phyloP scores from a whole-genome alignment of 2,888 invertebrate genomes.

The Molanna angustata region DNA sequence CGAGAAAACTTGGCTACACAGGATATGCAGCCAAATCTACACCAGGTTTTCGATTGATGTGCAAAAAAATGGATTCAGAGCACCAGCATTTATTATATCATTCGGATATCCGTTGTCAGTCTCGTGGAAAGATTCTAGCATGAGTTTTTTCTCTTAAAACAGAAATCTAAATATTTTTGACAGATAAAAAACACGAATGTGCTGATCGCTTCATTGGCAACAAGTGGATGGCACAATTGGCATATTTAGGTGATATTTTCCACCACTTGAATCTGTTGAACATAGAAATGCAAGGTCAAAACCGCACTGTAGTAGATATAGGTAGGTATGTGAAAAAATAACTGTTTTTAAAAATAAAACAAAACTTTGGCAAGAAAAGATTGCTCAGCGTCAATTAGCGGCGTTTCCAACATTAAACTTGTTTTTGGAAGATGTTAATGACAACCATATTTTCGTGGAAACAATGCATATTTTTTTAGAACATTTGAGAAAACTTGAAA shows the following conservation, averaged over 20 bases:
- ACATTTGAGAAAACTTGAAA: conserved; percentile 7
- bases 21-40: conserved; percentile 11
- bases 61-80: conserved; percentile 1
- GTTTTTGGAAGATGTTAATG: conserved; percentile 3
- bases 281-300: conserved; percentile 7
- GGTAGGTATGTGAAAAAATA: conserved; percentile 1
- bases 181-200: conserved; percentile 7
- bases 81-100: neutral
- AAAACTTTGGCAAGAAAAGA: conserved; percentile 1
- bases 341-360: neutral
- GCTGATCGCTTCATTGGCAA: conserved; percentile 6
- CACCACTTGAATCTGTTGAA: conserved; percentile 7
- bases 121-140: neutral
- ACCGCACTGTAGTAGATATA: conserved; percentile 6
- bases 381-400: conserved; percentile 6
- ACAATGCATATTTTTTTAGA: conserved; percentile 6
- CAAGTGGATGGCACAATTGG: conserved; percentile 6
- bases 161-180: conserved; percentile 5
- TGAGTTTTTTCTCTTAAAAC: conserved; percentile 4
- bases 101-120: neutral
- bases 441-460: conserved; percentile 5
- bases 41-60: neutral
- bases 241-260: conserved; percentile 7
- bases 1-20: conserved; percentile 17
- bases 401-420: conserved; percentile 6